Conservation (phyloP, 2,797 vertebrate genomes). For the Chlorospingus semifuscus region DNA sequence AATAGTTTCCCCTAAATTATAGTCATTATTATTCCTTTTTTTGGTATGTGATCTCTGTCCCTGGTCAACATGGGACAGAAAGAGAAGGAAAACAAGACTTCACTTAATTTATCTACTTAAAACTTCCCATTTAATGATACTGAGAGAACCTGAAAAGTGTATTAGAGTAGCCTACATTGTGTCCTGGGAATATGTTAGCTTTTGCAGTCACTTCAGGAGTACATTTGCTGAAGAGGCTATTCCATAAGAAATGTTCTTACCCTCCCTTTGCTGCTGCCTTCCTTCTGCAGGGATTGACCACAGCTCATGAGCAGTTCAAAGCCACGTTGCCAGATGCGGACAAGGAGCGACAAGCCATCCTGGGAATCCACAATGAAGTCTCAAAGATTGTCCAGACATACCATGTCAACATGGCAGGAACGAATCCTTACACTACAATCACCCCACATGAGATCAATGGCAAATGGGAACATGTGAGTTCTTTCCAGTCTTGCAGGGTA, state of each 20-base stretch:
- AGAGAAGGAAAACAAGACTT: neutral
- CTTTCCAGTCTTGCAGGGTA: neutral
- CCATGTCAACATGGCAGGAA: constrained; percentile 94
- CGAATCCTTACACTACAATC: constrained; percentile 95
- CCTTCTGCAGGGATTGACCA: constrained; percentile 87
- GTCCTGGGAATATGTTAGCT: neutral
- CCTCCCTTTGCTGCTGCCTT: neutral
- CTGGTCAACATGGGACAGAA: neutral
- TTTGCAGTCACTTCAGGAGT: neutral
- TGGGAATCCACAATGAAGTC: constrained; percentile 97
- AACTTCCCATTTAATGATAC: neutral
- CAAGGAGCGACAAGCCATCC: constrained; percentile 93
- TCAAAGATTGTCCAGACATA: constrained; percentile 97
- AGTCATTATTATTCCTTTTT: neutral
- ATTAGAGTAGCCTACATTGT: neutral
- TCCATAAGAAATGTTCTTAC: neutral
- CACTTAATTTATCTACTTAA: neutral
- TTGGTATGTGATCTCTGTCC: neutral
- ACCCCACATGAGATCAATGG: constrained; percentile 92
- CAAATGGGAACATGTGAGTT: constrained; percentile 97
- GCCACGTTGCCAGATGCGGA: constrained; percentile 95
- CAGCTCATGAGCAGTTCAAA: constrained; percentile 97
- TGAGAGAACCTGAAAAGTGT: neutral
- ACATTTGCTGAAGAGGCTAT: neutral
- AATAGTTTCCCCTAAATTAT: neutral